Evolutionary conservation across 2,113 vertebrate species (phyloP), one percentile per base, ranked within the genome.

Genomic region (Marmota monax): DNA sequence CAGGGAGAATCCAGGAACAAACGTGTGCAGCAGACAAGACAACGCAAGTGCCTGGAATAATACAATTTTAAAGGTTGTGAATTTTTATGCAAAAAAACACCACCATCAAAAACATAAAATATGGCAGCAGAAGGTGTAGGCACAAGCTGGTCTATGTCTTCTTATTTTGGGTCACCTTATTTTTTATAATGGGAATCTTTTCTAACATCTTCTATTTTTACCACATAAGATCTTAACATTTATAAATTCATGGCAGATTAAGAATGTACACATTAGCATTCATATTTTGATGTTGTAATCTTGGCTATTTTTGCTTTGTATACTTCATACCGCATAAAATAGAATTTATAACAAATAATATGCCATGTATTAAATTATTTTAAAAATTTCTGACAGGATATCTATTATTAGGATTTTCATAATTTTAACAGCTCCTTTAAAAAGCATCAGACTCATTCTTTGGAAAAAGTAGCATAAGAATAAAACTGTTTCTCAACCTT

Each of bases 401-500:
- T 73, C 27, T 86, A 76, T 83, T 97, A 95, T 78, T 97, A 97
- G 70, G 58, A 97, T 11, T 84, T 83, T 72, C 84, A 45, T 58
- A 91, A 89, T 80, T 97, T 39, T 97, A 70, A 29, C 61, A 79
- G 97, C 97, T 85, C 98, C 96, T 96, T 97, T 98, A 92, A 98
- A 25, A 93, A n/a, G 87, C 97, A 98, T 85, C 53, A 98, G 42
- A 87, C 97, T n/a, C 94, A 98, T 67, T 98, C 92, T 87, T 93
- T 98, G 95, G 98, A 97, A 96, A 88, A 84, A 93, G 98, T 97
- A 20, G 20, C 98, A 93, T 98, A 98, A 96, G 98, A 97, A 95
- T 34, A 94, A 86, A 82, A 98, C 17, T 98, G 4, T 39, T 98
- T 99, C 82, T 99, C 98, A 98, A 97, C 97, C 95, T 97, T 95